Conservation (phyloP, 2,888 invertebrate species). For the Eupeodes latifasciatus region DNA sequence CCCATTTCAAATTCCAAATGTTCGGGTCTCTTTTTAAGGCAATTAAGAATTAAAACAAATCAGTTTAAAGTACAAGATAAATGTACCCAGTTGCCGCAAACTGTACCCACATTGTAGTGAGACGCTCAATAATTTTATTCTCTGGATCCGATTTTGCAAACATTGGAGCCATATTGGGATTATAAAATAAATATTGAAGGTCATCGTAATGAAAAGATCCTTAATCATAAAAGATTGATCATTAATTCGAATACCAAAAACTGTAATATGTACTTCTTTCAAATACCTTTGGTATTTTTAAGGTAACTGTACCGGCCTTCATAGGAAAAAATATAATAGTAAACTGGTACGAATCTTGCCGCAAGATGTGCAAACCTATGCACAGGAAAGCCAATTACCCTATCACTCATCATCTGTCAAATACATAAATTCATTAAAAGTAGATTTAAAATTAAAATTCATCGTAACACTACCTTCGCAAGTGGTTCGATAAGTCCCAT, state of each 20-base stretch:
- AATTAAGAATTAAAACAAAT: neutral
- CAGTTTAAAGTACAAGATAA: neutral
- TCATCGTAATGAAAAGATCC: slow-evolving; percentile 34
- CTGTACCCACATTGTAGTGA: slow-evolving; percentile 21
- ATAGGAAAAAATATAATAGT: slow-evolving; percentile 19
- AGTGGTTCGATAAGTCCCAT: neutral
- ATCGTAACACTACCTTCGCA: neutral
- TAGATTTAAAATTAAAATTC: no score
- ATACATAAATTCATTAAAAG: neutral
- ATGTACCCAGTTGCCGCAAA: slow-evolving; percentile 27
- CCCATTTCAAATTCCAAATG: slow-evolving; percentile 79
- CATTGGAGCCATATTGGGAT: slow-evolving; percentile 1
- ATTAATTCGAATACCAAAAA: neutral
- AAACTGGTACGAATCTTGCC: slow-evolving; percentile 5
- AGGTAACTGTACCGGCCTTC: slow-evolving; percentile 26
- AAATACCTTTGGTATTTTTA: slow-evolving; percentile 17
- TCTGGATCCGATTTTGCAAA: slow-evolving; percentile 24
- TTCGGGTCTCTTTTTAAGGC: slow-evolving; percentile 80
- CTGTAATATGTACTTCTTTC: neutral
- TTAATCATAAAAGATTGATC: neutral
- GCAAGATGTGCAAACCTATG: slow-evolving; percentile 35
- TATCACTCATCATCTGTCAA: slow-evolving; percentile 37
- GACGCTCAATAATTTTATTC: slow-evolving; percentile 1
- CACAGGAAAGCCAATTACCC: slow-evolving; percentile 24
- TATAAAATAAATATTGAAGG: slow-evolving; percentile 30